A percentile compares a stretch with the other conserved stretches of the same genome.
Conservation (phyloP, 2,113 vertebrate species). For the Abramis brama region DNA sequence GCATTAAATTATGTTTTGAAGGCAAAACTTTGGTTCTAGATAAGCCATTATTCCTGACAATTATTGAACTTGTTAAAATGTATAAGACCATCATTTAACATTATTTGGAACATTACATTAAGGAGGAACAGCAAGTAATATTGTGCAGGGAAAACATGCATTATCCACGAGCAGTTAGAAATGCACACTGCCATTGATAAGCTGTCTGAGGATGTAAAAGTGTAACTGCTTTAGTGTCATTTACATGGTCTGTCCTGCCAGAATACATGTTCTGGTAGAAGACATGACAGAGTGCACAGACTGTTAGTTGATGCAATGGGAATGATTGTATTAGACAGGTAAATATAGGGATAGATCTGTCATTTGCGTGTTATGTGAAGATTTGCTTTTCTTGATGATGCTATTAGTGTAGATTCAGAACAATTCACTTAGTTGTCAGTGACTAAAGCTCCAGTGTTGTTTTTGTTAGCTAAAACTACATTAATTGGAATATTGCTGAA, state of each 20-base stretch:
- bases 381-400: neutral
- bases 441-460: neutral
- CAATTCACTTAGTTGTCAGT: neutral
- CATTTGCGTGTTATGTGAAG: neutral
- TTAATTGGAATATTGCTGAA: neutral
- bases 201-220: neutral
- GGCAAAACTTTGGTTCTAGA: neutral
- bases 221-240: neutral
- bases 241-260: neutral
- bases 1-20: neutral
- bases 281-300: neutral
- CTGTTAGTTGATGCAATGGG: slow-evolving; percentile 15
- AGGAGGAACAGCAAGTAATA: neutral
- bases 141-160: neutral
- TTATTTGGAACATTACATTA: neutral
- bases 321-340: neutral
- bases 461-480: neutral
- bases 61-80: neutral
- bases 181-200: neutral
- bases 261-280: neutral
- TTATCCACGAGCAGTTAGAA: neutral
- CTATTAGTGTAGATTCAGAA: neutral
- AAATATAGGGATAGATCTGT: neutral
- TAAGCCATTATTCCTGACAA: slow-evolving; percentile 3
- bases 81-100: neutral